These are phyloP conservation scores for Nephrotoma flavescens DNA, from an alignment of 2,888 invertebrate species.

Conservation along the genomic window DNA sequence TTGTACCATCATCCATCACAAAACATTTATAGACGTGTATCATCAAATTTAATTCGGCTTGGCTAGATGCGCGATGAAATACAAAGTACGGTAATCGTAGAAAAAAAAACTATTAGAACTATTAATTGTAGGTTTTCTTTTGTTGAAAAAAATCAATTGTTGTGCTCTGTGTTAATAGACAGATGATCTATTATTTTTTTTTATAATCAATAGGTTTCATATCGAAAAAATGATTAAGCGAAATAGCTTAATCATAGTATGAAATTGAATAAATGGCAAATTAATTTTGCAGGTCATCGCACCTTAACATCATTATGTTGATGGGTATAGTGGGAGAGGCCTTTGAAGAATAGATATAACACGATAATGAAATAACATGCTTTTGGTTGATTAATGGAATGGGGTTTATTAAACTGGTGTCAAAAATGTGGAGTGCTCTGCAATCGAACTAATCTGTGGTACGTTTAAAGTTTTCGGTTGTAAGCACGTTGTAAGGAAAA, in stretches of 20 bases:
- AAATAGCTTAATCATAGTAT: not conserved
- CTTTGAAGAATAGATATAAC: too few relatives aligned
- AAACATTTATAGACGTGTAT: not conserved
- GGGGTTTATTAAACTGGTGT: too few relatives aligned
- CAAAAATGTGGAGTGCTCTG: too few relatives aligned
- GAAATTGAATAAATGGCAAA: not conserved
- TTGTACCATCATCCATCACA: not conserved
- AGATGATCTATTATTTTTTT: not conserved
- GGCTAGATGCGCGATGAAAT: not conserved
- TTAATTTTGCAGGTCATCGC: not conserved
- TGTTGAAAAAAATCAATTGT: not conserved
- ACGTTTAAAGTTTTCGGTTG: too few relatives aligned
- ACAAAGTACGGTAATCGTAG: not conserved
- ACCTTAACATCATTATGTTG: not conserved
- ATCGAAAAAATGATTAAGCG: not conserved
- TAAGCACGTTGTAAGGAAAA: too few relatives aligned
- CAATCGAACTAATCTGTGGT: too few relatives aligned
- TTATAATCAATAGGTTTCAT: not conserved
- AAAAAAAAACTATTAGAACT: not conserved
- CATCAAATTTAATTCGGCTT: not conserved
- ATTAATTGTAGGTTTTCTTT: not conserved
- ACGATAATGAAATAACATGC: too few relatives aligned
- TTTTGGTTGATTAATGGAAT: too few relatives aligned
- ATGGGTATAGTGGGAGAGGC: too few relatives aligned
- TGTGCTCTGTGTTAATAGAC: not conserved